Base-by-base conservation (phyloP, 2,888 invertebrate species). In the Aphelenchoides bicaudatus region DNA sequence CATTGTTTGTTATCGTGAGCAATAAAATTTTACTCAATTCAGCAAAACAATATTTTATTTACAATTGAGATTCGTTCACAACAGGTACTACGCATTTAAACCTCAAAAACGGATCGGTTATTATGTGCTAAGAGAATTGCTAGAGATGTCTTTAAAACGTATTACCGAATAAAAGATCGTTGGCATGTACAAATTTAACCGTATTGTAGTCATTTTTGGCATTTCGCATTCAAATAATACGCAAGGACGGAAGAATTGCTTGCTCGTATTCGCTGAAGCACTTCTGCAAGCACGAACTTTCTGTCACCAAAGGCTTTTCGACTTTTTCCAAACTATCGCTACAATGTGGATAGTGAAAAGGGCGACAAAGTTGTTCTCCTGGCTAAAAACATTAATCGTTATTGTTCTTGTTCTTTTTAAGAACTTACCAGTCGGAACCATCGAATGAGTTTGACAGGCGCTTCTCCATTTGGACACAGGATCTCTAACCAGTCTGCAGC, bases 381-480 rank as follows among this genome's bases (percentile, higher is more conserved):
- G 52, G 52, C 52, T 51, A 51, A 16, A 34, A 31, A 16, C 23
- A 16, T 43, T 34, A 13, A 13, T 13, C 16, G 34, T 13, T 34
- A 13, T 34, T 49, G 27, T 25, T 25, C 46, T 27, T 27, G 29
- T 34, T 8, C 51, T 5, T 27, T 23, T 10, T 8, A 3, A 2
- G 3, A 1, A 30, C 59, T 19, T 25, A 57, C 58, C 56, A 23
- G 16, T 47, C 59, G 39, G 59, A 21, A 61, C 59, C 59, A 58
- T 2, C 59, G 59, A 39, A 59, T 27, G 29, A 58, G 16, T 10
- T 46, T 46, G 21, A 19, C 43, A 13, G 59, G 59, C 6, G 27
- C 43, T 10, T 21, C 34, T 21, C 48, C 48, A 13, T 39, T 49
- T 13, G 62, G 30, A 28, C 59, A 58, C n/a, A 46, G 21, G 10